Evolutionary conservation across 1,140 invertebrate genomes (phyloP).

Genomic region (Pogonognathellus flavescens): DNA sequence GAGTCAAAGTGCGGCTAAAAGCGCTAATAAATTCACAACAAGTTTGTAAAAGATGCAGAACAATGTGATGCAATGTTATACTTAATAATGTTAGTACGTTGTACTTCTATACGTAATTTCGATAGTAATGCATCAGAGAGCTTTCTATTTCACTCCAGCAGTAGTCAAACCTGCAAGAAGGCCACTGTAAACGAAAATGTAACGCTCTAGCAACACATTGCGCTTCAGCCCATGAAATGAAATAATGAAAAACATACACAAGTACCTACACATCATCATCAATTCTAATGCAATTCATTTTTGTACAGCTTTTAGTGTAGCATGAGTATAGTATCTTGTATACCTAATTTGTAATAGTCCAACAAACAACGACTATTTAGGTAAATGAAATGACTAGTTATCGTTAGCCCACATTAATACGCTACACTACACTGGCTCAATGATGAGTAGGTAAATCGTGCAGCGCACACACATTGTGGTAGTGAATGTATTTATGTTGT

Average conservation of each 20-base stretch:
- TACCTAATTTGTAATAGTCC: not conserved
- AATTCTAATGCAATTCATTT: constrained; percentile 18
- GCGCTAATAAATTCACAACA: constrained; percentile 35
- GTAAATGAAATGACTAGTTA: constrained; percentile 8
- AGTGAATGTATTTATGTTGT: not conserved
- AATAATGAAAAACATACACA: constrained; percentile 48
- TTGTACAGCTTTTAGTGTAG: not conserved
- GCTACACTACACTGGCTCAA: not conserved
- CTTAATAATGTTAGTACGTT: not conserved
- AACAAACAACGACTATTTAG: not conserved
- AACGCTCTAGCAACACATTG: constrained; percentile 27
- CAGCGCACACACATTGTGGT: not conserved
- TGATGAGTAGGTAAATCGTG: constrained; percentile 4
- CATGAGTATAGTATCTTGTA: not conserved
- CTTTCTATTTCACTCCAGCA: constrained; percentile 24
- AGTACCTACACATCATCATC: constrained; percentile 26
- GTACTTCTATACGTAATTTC: not conserved
- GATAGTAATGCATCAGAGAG: not conserved
- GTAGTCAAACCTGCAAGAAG: not conserved
- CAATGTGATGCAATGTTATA: constrained; percentile 20
- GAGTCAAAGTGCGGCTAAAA: constrained; percentile 38
- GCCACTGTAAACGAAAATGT: constrained; percentile 39
- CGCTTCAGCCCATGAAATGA: constrained; percentile 36
- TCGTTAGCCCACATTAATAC: not conserved
- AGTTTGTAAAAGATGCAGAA: constrained; percentile 39